Percentiles rank a stretch among this genome's conserved stretches.
phyloP scores from a whole-genome alignment of 2,888 invertebrate genomes.

The Mylabris sibirica region DNA sequence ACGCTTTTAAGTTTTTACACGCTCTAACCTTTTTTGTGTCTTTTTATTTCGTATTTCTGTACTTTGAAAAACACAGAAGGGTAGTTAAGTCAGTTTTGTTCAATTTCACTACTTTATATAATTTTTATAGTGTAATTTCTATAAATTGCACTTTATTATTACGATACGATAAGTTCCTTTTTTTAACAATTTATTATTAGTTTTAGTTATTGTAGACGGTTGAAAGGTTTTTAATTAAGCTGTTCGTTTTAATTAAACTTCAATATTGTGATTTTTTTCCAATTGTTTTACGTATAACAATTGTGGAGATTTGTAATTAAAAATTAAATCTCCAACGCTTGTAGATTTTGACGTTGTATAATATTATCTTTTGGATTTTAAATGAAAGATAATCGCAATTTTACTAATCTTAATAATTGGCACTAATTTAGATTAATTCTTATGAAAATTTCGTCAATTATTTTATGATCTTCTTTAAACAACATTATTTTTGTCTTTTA shows the following conservation, averaged over 20 bases:
- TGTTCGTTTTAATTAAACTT: background rate
- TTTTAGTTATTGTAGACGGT: background rate
- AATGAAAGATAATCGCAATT: background rate
- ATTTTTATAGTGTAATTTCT: too few relatives aligned
- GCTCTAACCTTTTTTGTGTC: too few relatives aligned
- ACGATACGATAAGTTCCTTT: too few relatives aligned
- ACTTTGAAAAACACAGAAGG: too few relatives aligned
- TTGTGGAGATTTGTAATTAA: too few relatives aligned
- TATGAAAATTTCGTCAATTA: background rate
- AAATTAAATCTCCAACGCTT: background rate
- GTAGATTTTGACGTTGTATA: background rate
- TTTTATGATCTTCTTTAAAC: background rate
- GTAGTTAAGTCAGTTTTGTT: too few relatives aligned
- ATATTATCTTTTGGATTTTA: background rate
- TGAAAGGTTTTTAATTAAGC: background rate
- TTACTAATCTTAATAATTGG: background rate
- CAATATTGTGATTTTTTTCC: background rate
- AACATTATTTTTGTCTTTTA: background rate
- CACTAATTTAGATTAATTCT: background rate
- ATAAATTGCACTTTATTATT: background rate
- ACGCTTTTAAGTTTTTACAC: background rate
- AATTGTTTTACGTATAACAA: too few relatives aligned
- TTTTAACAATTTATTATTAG: background rate
- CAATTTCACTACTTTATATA: too few relatives aligned
- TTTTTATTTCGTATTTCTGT: too few relatives aligned